phyloP scores from a whole-genome alignment of 1,140 invertebrate genomes.

The Drosophila kikkawai region DNA sequence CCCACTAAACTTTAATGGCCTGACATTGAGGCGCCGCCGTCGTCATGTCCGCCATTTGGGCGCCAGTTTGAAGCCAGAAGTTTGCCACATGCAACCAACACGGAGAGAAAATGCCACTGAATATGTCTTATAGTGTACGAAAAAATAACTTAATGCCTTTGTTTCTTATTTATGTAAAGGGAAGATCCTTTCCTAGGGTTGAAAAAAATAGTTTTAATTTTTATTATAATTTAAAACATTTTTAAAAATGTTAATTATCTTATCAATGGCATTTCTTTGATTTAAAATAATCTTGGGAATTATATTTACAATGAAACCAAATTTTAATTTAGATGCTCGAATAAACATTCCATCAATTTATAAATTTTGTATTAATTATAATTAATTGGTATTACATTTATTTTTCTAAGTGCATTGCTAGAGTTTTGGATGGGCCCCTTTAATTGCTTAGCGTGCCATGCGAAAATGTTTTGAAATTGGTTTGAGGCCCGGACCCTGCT shows the following conservation, averaged over 20 bases:
- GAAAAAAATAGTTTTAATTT: too few species aligned
- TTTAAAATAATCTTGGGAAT: too few species aligned
- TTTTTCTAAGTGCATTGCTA: neutral
- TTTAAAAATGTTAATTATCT: too few species aligned
- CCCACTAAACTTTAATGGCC: constrained; percentile 78
- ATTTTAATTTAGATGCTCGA: too few species aligned
- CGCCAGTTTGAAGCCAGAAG: constrained; percentile 70
- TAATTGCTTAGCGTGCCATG: constrained; percentile 69
- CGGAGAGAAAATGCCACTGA: neutral
- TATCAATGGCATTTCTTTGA: too few species aligned
- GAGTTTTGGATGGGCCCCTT: constrained; percentile 41
- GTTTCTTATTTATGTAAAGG: neutral
- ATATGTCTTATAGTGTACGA: neutral
- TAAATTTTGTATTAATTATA: neutral
- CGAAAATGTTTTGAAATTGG: constrained; percentile 46
- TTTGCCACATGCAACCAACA: constrained; percentile 65
- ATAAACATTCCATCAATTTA: neutral
- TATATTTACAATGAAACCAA: too few species aligned
- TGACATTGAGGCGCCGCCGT: constrained; percentile 75
- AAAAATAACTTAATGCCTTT: neutral
- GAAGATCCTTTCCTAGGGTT: neutral
- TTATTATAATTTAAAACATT: neutral
- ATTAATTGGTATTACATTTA: rapidly evolving
- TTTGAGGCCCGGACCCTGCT: constrained; percentile 7
- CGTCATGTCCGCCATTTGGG: constrained; percentile 72